Conservation (phyloP, 2,888 invertebrate genomes). For the Eledone cirrhosa region DNA sequence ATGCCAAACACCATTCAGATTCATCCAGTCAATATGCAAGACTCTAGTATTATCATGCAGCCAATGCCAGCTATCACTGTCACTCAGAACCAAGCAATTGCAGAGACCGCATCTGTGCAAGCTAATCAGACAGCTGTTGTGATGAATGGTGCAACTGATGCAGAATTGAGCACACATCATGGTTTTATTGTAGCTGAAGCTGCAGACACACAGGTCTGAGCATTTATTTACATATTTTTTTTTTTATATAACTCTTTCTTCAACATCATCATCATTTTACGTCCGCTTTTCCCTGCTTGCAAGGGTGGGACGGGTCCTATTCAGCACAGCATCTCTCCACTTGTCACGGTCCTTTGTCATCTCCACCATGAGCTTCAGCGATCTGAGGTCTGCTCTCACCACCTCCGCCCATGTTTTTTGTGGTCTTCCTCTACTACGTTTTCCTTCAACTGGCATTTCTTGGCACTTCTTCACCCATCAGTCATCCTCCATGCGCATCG, state of each 20-base stretch:
- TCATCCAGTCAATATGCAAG: slow-evolving; percentile 46
- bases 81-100: slow-evolving; percentile 32
- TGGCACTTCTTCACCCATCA: too few species aligned
- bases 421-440: too few species aligned
- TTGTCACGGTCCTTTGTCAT: too few species aligned
- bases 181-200: slow-evolving; percentile 40
- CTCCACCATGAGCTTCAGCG: too few species aligned
- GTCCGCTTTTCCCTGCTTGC: too few species aligned
- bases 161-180: slow-evolving; percentile 39
- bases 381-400: too few species aligned
- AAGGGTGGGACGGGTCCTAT: too few species aligned
- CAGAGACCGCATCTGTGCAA: slow-evolving; percentile 27
- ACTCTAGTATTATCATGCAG: slow-evolving; percentile 62
- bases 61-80: slow-evolving; percentile 44
- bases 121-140: slow-evolving; percentile 33
- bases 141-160: slow-evolving; percentile 25
- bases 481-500: too few species aligned
- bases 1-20: slow-evolving; percentile 50
- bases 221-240: neutral
- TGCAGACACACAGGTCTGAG: slow-evolving; percentile 35
- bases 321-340: too few species aligned
- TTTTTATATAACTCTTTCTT: neutral
- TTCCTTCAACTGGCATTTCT: too few species aligned
- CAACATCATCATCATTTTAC: too few species aligned
- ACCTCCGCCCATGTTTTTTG: too few species aligned